Evolutionary conservation across 92 coral and sea anemone genomes (phyloP).

Genomic region (Chrysogorgia sp.): DNA sequence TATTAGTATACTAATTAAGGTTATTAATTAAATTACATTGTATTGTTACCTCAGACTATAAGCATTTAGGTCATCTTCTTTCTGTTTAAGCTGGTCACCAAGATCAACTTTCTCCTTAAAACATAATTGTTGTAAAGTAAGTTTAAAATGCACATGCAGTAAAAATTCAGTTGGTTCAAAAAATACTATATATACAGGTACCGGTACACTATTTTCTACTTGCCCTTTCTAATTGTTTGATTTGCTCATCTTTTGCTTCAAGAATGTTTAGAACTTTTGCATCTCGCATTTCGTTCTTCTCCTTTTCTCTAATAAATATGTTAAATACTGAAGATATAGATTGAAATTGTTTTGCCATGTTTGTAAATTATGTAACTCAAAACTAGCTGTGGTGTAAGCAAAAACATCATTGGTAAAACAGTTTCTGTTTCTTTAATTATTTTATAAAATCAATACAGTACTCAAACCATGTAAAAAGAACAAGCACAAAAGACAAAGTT

Average conservation of each 20-base stretch:
- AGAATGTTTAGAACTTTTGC: slow-evolving; percentile 82
- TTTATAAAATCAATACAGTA: too few species aligned
- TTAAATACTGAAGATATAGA: too few species aligned
- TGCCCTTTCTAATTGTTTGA: slow-evolving; percentile 74
- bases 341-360: too few species aligned
- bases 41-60: slow-evolving; percentile 23
- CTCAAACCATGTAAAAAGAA: too few species aligned
- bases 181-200: neutral
- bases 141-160: too few species aligned
- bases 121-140: neutral
- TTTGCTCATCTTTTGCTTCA: slow-evolving; percentile 86
- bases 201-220: neutral
- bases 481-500: too few species aligned
- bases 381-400: too few species aligned
- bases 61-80: slow-evolving; percentile 21
- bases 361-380: too few species aligned
- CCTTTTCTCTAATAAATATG: slow-evolving; percentile 71
- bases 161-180: neutral
- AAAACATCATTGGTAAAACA: too few species aligned
- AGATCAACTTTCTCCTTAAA: slow-evolving; percentile 5
- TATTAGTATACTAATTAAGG: too few species aligned
- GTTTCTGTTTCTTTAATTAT: too few species aligned
- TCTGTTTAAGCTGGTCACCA: slow-evolving; percentile 9
- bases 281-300: slow-evolving; percentile 84
- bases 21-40: neutral